Conservation (phyloP, 2,888 invertebrate species). For the Agelastica alni region DNA sequence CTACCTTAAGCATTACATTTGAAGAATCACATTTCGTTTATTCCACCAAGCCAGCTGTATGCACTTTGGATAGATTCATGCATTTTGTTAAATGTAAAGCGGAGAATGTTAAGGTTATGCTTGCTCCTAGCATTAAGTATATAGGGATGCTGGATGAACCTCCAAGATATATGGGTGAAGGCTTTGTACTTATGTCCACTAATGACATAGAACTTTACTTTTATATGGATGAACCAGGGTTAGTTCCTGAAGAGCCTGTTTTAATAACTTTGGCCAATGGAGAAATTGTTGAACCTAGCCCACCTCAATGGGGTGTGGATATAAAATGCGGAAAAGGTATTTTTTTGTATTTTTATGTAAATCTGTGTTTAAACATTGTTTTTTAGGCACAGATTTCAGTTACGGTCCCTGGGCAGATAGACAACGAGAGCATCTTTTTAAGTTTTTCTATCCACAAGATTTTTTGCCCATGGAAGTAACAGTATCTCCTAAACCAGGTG, state of each 20-base stretch:
- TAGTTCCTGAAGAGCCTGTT: slow-evolving; percentile 91
- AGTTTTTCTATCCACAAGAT: slow-evolving; percentile 93
- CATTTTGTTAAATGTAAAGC: slow-evolving; percentile 93
- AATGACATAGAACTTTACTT: slow-evolving; percentile 94
- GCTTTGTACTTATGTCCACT: slow-evolving; percentile 95
- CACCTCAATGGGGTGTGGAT: slow-evolving; percentile 94
- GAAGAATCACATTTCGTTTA: slow-evolving; percentile 95
- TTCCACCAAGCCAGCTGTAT: slow-evolving; percentile 93
- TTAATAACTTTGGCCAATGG: slow-evolving; percentile 88
- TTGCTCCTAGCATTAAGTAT: slow-evolving; percentile 96
- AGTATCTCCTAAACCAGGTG: slow-evolving; percentile 82
- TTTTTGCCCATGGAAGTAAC: slow-evolving; percentile 81
- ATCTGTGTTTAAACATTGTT: not conserved
- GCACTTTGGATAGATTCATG: slow-evolving; percentile 92
- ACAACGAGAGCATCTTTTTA: slow-evolving; percentile 92
- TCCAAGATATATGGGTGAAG: slow-evolving; percentile 97
- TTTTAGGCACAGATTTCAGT: slow-evolving; percentile 80
- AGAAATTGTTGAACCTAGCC: slow-evolving; percentile 89
- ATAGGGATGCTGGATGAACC: slow-evolving; percentile 90
- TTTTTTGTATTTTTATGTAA: not conserved
- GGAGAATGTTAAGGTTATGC: slow-evolving; percentile 92
- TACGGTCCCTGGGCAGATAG: slow-evolving; percentile 99
- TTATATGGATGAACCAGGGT: slow-evolving; percentile 95
- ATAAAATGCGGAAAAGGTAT: slow-evolving; percentile 90
- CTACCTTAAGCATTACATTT: slow-evolving; percentile 87